Conservation (phyloP, 2,797 vertebrate species). For the Sphenopsis melanotis region DNA sequence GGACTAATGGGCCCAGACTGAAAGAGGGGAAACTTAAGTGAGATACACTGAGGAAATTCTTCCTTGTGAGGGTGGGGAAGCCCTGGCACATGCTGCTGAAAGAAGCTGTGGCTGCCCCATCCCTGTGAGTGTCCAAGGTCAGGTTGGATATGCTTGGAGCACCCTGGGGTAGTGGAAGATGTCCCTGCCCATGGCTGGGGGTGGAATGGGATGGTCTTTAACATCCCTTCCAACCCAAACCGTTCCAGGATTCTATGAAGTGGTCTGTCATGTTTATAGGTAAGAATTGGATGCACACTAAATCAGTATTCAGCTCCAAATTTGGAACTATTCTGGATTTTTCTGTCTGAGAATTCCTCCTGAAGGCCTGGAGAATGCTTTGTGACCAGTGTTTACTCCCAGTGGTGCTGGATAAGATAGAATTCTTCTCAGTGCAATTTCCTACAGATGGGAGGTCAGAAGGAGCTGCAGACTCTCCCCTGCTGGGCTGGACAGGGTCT, state of each 20-base stretch:
- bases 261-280: neutral
- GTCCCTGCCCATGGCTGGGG: neutral
- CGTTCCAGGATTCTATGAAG: neutral
- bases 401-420: neutral
- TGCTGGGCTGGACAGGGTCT: neutral
- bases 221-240: neutral
- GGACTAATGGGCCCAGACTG: neutral
- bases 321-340: neutral
- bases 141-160: neutral
- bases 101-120: neutral
- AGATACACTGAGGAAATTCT: too few species aligned
- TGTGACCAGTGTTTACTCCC: neutral
- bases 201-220: neutral
- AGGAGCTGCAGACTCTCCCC: neutral
- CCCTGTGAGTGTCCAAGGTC: neutral
- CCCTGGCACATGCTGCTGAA: neutral
- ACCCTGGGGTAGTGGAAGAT: accelerated
- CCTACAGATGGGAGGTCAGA: neutral
- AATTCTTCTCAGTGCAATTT: neutral
- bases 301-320: neutral
- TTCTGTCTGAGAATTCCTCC: neutral
- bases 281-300: neutral
- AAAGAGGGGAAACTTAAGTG: neutral
- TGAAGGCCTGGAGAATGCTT: neutral
- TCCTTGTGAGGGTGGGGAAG: neutral